Base-by-base conservation (phyloP, 2,113 vertebrate species). In the Caloenas nicobarica region DNA sequence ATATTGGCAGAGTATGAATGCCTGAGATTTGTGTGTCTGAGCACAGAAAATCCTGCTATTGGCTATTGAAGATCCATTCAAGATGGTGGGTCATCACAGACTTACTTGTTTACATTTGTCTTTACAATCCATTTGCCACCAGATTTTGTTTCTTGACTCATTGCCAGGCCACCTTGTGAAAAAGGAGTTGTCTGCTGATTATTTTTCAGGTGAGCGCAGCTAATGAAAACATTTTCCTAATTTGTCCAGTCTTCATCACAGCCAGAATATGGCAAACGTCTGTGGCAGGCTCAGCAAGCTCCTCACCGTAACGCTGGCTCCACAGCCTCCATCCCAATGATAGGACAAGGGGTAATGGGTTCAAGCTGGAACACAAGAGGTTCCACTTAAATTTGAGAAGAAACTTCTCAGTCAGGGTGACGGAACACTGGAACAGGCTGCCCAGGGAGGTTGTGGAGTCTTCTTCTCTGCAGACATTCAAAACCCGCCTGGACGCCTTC, bases 131-230 rank as follows among this genome's bases (percentile, higher is more conserved):
- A 1, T 91, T 93, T 89, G 70, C 73, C 3, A 1, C 38, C 0
- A 4, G 12, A 53, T 78, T 86, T 88, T 0, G 1, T 51, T 87
- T 92, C 48, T 58, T 70, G 65, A 72, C 21, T 54, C 54, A 57
- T 85, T 92, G 73, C 34, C 54, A 80, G 73, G 44, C 40, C n/a
- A 51, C 34, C 42, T 58, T 93, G 81, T 70, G 22, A 76, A 83
- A 51, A 15, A 17, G 29, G n/a, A 81, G 38, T 31, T 86, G 46
- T 38, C 76, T 91, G 79, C 36, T 86, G 46, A 56, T 86, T 81
- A 36, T 76, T 81, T 82, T 86, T 81, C 86, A 92, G 88, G 95
- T 95, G 70, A 91, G 66, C 69, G 44, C 21, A 23, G 60, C 34
- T 84, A 79, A 86, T 78, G 36, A 79, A 81, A 78, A 71, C 22